These are phyloP conservation scores for Phoenicopterus ruber DNA, from an alignment of 2,113 vertebrate species.

Conservation along the genomic window DNA sequence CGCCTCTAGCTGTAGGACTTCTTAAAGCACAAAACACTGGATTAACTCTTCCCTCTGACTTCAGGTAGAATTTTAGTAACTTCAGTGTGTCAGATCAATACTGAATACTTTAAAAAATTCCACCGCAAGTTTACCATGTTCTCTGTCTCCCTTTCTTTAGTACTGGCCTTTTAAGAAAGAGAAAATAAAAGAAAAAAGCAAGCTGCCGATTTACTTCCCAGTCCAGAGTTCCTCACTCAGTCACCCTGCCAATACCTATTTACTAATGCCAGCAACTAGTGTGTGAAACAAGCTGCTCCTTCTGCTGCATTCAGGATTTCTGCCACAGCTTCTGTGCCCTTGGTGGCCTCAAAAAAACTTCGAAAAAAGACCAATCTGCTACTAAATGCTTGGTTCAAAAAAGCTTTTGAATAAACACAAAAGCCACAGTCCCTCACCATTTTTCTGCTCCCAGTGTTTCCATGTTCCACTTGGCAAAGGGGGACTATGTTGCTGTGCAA, in stretches of 20 bases:
- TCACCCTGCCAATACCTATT: constrained; percentile 20
- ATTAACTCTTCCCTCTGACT: neutral
- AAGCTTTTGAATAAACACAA: constrained; percentile 21
- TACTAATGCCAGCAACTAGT: neutral
- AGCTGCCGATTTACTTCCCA: constrained; percentile 25
- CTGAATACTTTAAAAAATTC: neutral
- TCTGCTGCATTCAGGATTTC: constrained; percentile 40
- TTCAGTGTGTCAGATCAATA: neutral
- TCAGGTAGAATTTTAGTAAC: neutral
- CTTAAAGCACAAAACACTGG: neutral
- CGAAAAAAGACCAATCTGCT: constrained; percentile 47
- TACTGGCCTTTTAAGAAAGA: neutral
- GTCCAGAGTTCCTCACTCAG: neutral
- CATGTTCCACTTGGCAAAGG: neutral
- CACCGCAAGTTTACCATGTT: neutral
- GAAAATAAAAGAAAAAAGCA: constrained; percentile 9
- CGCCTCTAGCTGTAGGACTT: neutral
- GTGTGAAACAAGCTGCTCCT: constrained; percentile 51
- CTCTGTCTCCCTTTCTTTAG: neutral
- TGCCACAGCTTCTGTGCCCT: constrained; percentile 32
- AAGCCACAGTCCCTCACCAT: neutral
- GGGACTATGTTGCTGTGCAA: neutral
- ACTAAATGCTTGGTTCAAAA: neutral
- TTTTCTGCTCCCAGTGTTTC: neutral
- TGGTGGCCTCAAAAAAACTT: neutral